A percentile compares a stretch with the other conserved stretches of the same genome.
phyloP scores from a whole-genome alignment of 2,797 vertebrate genomes.

The Parauchenoglanis ngamensis region DNA sequence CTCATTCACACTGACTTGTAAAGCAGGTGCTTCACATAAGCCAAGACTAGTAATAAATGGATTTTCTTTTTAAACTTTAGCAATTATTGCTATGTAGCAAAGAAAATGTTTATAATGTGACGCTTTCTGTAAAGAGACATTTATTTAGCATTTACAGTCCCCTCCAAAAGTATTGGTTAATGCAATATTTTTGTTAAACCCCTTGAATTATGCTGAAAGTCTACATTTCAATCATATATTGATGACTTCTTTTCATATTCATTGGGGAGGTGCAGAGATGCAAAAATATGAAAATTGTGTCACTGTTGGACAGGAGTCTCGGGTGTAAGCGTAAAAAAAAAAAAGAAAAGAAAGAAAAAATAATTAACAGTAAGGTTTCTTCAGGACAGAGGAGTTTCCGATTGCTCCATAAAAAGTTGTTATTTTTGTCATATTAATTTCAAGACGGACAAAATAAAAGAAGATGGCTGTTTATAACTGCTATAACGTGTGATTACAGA shows the following conservation, averaged over 20 bases:
- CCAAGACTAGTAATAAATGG: not conserved
- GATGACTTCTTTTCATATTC: too few relatives aligned
- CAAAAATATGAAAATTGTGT: too few relatives aligned
- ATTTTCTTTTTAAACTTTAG: not conserved
- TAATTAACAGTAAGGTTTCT: not conserved
- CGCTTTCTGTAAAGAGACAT: not conserved
- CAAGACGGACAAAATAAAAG: not conserved
- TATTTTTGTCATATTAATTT: not conserved
- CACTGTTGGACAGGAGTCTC: not conserved
- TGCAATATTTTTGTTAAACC: too few relatives aligned
- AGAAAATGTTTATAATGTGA: not conserved
- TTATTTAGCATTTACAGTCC: not conserved
- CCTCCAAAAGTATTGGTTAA: too few relatives aligned
- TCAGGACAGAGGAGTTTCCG: not conserved
- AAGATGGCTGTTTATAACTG: not conserved
- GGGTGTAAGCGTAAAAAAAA: not conserved
- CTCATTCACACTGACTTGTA: not conserved
- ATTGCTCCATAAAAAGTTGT: not conserved
- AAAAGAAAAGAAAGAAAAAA: too few relatives aligned
- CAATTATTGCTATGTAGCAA: not conserved
- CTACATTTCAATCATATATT: too few relatives aligned
- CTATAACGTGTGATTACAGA: not conserved
- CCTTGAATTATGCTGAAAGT: too few relatives aligned
- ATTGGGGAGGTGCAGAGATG: too few relatives aligned
- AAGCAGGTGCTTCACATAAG: not conserved